Conservation (phyloP, 2,888 invertebrate genomes). For the Agrotis exclamationis region DNA sequence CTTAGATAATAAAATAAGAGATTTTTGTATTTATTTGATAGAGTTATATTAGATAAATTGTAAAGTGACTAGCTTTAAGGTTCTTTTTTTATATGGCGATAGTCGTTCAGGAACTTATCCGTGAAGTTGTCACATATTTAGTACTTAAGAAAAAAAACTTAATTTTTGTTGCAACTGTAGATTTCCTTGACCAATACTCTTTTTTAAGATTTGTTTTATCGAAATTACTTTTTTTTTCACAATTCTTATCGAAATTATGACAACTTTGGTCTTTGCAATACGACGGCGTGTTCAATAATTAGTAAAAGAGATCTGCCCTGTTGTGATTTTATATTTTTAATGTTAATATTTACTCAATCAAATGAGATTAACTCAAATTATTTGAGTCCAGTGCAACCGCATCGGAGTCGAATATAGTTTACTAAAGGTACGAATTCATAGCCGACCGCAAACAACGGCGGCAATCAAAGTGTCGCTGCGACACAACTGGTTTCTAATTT, state of each 20-base stretch:
- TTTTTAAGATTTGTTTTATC: constrained; percentile 57
- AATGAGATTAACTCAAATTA: constrained; percentile 86
- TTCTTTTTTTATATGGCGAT: constrained; percentile 88
- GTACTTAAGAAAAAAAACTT: constrained; percentile 88
- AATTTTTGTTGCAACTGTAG: constrained; percentile 79
- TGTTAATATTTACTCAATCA: constrained; percentile 84
- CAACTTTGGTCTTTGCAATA: constrained; percentile 61
- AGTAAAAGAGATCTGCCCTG: constrained; percentile 86
- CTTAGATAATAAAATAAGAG: constrained; percentile 88
- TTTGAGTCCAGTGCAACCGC: constrained; percentile 77
- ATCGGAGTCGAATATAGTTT: constrained; percentile 51
- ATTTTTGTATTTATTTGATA: constrained; percentile 91
- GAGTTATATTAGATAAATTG: constrained; percentile 91
- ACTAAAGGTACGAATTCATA: constrained; percentile 44
- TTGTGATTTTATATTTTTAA: constrained; percentile 85
- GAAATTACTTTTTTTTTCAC: constrained; percentile 43
- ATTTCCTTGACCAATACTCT: constrained; percentile 65
- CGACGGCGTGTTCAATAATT: constrained; percentile 67
- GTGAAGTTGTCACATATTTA: constrained; percentile 81
- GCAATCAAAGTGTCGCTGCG: too few relatives aligned
- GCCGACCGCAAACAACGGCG: too few relatives aligned
- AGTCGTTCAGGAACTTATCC: constrained; percentile 84
- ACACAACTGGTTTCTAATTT: too few relatives aligned
- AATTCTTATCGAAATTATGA: constrained; percentile 37
- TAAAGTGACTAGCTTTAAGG: constrained; percentile 89